Evolutionary conservation across 2,888 invertebrate genomes (phyloP), one percentile per base, ranked within the genome.

Genomic region (Ophraella communa): DNA sequence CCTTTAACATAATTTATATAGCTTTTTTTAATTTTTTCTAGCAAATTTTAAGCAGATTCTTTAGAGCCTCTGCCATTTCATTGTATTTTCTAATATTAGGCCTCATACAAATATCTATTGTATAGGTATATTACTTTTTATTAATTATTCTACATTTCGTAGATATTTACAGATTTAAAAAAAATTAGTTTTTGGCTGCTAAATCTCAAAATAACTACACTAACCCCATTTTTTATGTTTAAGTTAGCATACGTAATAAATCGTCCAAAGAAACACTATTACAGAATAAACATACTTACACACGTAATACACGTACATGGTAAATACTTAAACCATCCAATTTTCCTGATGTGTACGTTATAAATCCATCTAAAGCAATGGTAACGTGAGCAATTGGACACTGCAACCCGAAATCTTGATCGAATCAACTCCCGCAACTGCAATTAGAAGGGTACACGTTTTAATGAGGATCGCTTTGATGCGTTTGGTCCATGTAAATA

Each of bases 331-430:
- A 39, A 39, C 35, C 35, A 39, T 14, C 35, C 35, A 39, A 39
- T 39, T 39, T 39, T 39, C 35, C 14, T 14, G 35, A 3, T 39
- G 62, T 58, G 56, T 57, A 42, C 52, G 23, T 54, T 58, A 30
- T 39, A 57, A 52, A 53, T 53, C 53, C 53, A 47, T 35, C 45
- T 33, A 35, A 30, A 44, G 53, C 53, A 63, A 20, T 53, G 23
- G 35, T 14, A 52, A 56, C 45, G 52, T 54, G 47, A 58, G 58
- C 58, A 58, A 52, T 24, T 17, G 49, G 49, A 30, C 33, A 30
- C 51, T 35, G 18, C 18, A 27, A 23, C 56, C 27, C 57, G 47
- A 57, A 57, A 44, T 57, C 57, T 17, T 56, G 39, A 56, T 42
- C 27, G 57, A 60, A 60, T 44, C 10, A 23, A 54, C 17, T 33